Base-by-base conservation (phyloP, 1,140 invertebrate genomes). In the Zaprionus ornatus region DNA sequence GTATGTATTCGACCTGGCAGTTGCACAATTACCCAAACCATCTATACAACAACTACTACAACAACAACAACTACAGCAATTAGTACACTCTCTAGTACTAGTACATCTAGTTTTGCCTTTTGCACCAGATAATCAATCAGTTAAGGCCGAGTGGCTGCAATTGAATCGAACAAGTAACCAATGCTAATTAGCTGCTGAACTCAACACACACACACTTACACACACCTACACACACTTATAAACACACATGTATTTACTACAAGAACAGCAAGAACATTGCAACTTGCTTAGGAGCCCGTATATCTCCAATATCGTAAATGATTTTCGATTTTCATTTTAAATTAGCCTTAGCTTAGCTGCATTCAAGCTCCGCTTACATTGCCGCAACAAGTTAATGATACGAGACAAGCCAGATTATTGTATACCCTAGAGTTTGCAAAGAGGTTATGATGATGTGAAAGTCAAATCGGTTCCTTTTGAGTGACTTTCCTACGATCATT, bases 161-260 rank as follows among this genome's bases (percentile, higher is more conserved):
- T 71, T 29, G 55, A 62, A 45, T 74, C 78, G 57, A 64, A 60
- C 57, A 52, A 74, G 23, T 70, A 80, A 52, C 70, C 66, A 70
- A 79, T 60, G 84, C 84, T 88, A 88, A 88, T 88, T 90, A 88
- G 85, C 85, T 88, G 85, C 84, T 86, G 72, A 79, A 70, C 55
- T 50, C 27, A 66, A 12, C 29, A 77, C 32, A 66, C 25, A 42
- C 40, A 42, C 48, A 62, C 35, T 6, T 6, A 23, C 59, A 13
- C 19, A 52, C 63, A 66, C 29, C 42, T 6, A 27, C 35, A 37
- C 35, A 37, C 35, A 52, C 59, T n/a, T n/a, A n/a, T n/a, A n/a
- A 29, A 74, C 23, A 61, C n/a, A 57, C 15, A 32, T n/a, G 25
- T 76, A 80, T 42, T 80, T 64, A 80, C 62, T 60, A 50, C 45